Base-by-base conservation (phyloP, 1,140 invertebrate species). In the Triops longicaudatus region DNA sequence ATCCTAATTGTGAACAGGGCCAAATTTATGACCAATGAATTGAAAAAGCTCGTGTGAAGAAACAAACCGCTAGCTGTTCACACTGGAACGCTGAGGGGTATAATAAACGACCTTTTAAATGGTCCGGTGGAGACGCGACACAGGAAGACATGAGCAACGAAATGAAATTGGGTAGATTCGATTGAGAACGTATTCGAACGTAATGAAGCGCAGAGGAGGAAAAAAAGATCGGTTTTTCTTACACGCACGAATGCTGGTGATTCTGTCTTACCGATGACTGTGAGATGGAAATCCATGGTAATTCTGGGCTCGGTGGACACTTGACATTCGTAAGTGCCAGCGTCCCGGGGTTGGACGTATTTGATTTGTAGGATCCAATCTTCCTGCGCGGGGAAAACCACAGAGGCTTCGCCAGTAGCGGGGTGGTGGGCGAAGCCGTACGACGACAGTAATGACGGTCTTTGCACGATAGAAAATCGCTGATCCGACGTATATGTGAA, bases 321-420 rank as follows among this genome's bases (percentile, higher is more conserved):
- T 88, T 96, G 94, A 83, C 94, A 96, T 87, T 97, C 95, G 86
- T 97, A 97, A 81, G 93, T 88, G 42, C 95, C 95, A 78, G 92
- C 92, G 85, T 97, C 94, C 77, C 91, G 88, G 73, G 90, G 88
- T 84, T 93, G 91, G 26, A 92, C 90, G 82, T 89, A 89, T 79
- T 87, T 87, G 78, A 90, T 88, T 85, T 94, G 91, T 74, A 97
- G 87, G 11, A 93, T 95, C 94, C 94, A 97, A 63, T 63, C 50
- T 63, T 63, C 50, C 50, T 63, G 50, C 22, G 0, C 50, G 11
- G 50, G 50, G 50, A 63, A 63, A 63, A 22, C 50, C 50, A 63
- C 50, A 17, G n/a, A 63, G 50, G 14, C 14, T n/a, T 63, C 50
- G 50, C 50, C 50, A 9, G 50, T n/a, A 63, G 6, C 50, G 17